Conservation (phyloP, 1,140 invertebrate species). For the Gonatopus flavifemur region DNA sequence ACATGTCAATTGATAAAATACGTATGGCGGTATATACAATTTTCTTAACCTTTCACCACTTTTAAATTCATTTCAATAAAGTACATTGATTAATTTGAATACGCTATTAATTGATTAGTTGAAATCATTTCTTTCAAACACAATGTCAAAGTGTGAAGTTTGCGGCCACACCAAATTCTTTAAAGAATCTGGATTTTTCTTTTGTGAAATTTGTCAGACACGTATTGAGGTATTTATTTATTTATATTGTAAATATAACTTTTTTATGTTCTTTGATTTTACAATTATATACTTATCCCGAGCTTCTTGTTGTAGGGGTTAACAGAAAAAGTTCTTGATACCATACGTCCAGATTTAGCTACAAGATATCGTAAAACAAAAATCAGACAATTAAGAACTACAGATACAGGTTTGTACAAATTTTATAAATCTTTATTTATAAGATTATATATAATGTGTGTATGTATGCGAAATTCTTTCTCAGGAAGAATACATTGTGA, state of each 20-base stretch:
- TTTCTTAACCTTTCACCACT: too few relatives aligned
- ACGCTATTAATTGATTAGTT: too few relatives aligned
- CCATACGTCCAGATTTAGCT: slow-evolving; percentile 20
- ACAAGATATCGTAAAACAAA: slow-evolving; percentile 31
- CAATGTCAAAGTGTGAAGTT: slow-evolving; percentile 41
- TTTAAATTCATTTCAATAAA: too few relatives aligned
- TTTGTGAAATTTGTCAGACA: slow-evolving; percentile 60
- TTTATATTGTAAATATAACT: not conserved
- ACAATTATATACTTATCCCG: slow-evolving; percentile 3
- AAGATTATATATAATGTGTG: not conserved
- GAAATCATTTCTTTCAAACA: too few relatives aligned
- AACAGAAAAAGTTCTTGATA: slow-evolving; percentile 51
- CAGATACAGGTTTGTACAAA: slow-evolving; percentile 13
- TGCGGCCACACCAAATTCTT: slow-evolving; percentile 58
- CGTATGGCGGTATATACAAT: too few relatives aligned
- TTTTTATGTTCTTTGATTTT: not conserved
- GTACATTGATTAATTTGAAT: too few relatives aligned
- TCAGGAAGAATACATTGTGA: too few relatives aligned
- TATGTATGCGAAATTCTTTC: not conserved
- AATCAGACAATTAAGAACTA: slow-evolving; percentile 19
- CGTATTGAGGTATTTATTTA: slow-evolving; percentile 54
- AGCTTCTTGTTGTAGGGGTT: too few relatives aligned
- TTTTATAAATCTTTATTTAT: slow-evolving; percentile 9
- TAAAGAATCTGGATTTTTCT: slow-evolving; percentile 58
- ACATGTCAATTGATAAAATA: too few relatives aligned